These are phyloP conservation scores for Amblyopsis hoosieri DNA, from an alignment of 2,797 vertebrate species.

Conservation along the genomic window DNA sequence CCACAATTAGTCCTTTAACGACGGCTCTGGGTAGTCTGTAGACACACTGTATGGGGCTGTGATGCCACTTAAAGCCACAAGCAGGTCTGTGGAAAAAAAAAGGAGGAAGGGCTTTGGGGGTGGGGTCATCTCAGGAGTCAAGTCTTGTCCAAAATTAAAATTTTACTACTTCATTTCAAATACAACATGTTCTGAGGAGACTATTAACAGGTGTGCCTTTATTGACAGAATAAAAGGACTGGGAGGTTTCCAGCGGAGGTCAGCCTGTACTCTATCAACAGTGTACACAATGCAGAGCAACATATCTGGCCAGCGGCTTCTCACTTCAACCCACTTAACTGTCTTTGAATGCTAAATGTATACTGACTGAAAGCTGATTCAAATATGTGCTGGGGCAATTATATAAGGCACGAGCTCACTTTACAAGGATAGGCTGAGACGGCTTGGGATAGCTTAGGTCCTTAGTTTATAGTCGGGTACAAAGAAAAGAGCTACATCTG, in stretches of 20 bases:
- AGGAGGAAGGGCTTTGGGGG: slow-evolving; percentile 11
- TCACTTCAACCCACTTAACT: neutral
- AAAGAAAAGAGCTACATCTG: slow-evolving; percentile 53
- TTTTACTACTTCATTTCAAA: slow-evolving; percentile 82
- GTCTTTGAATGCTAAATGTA: too few species aligned
- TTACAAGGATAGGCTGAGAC: neutral
- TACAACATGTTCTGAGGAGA: slow-evolving; percentile 77
- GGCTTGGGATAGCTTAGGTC: slow-evolving; percentile 31
- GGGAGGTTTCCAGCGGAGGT: slow-evolving; percentile 57
- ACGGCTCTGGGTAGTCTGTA: slow-evolving; percentile 88
- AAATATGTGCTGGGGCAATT: too few species aligned
- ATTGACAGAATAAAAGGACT: slow-evolving; percentile 76
- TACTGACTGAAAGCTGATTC: too few species aligned
- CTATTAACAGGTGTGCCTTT: slow-evolving; percentile 86
- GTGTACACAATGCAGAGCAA: neutral
- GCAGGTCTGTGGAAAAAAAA: slow-evolving; percentile 78
- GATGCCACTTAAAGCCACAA: slow-evolving; percentile 87
- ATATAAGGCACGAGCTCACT: too few species aligned
- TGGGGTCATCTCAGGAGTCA: slow-evolving; percentile 79
- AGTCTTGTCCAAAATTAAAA: slow-evolving; percentile 78
- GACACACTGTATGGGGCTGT: slow-evolving; percentile 85
- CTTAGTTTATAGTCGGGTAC: slow-evolving; percentile 44
- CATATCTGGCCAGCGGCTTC: neutral
- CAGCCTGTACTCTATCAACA: slow-evolving; percentile 40
- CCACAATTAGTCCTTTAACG: slow-evolving; percentile 95